These are phyloP conservation scores for Rhodophaea formosa DNA, from an alignment of 2,888 invertebrate species.

Conservation along the genomic window DNA sequence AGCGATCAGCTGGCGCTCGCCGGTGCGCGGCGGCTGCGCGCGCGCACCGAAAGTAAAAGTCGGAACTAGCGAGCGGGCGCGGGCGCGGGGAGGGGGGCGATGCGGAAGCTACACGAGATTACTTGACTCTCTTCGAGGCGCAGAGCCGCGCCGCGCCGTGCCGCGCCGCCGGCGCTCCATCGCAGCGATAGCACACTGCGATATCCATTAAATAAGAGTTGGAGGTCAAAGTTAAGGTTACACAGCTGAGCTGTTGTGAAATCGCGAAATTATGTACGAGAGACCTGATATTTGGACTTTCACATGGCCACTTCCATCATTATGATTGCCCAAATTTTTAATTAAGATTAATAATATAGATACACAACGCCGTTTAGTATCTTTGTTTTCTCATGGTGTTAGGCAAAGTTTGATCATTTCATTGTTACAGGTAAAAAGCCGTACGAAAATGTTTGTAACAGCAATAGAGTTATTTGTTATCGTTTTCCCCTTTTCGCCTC, in stretches of 20 bases:
- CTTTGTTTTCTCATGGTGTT: too few species aligned
- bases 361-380: too few species aligned
- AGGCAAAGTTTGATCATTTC: too few species aligned
- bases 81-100: slow-evolving; percentile 31
- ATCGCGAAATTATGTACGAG: background rate
- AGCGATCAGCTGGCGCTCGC: slow-evolving; percentile 15
- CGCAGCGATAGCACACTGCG: background rate
- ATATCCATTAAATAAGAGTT: background rate
- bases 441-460: too few species aligned
- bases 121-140: slow-evolving; percentile 63
- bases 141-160: slow-evolving; percentile 31
- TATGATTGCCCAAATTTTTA: too few species aligned
- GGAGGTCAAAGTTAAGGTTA: background rate
- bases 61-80: slow-evolving; percentile 45
- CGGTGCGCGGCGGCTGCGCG: slow-evolving; percentile 16
- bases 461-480: too few species aligned
- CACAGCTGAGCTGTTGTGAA: background rate
- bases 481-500: too few species aligned
- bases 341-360: too few species aligned
- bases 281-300: background rate
- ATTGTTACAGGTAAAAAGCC: too few species aligned
- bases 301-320: background rate
- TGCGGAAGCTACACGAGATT: slow-evolving; percentile 66
- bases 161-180: slow-evolving; percentile 25
- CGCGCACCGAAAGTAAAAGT: slow-evolving; percentile 65